Base-by-base conservation (phyloP, 2,888 invertebrate species). In the Drosophila subquinaria region DNA sequence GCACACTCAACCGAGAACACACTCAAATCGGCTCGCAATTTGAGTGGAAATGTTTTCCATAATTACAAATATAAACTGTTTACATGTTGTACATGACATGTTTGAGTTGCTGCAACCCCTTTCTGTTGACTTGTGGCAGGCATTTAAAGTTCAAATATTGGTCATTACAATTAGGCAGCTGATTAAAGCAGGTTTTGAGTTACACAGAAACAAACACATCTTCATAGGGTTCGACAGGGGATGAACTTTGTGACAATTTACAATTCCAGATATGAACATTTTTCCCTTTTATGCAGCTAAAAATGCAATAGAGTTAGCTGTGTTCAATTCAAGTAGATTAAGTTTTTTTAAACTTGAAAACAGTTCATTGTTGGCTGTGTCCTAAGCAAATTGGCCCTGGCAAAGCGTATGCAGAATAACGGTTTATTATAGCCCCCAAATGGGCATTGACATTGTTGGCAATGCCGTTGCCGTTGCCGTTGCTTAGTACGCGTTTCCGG, bases 101-200 rank as follows among this genome's bases (percentile, higher is more conserved):
- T 56, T 71, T 52, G 62, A 57, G 71, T 56, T 20, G 48, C 9
- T 35, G 53, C 64, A 64, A 82, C 65, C 88, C 88, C 83, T 50
- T 43, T 45, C 35, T 45, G 53, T 72, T 76, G 50, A 48, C 66
- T 64, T 66, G 76, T 52, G 70, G 75, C 76, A 47, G 27, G 66
- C 50, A 48, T 30, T 57, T 59, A 51, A 63, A 69, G 88, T 81
- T 89, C 82, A 84, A 89, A 84, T 74, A 84, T 81, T 87, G 88
- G 89, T 73, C 76, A 89, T 89, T 71, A 57, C 82, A 89, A 84
- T 84, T 84, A 87, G 67, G 48, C 88, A 66, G 72, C 60, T 73
- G 43, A 81, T 65, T 73, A 70, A 36, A 45, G 47, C 61, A 50
- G 69, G 83, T 74, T 86, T 88, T 62, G 17, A 50, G 65, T 83